Conservation (phyloP, 1,140 invertebrate genomes). For the Subanguina moxae region DNA sequence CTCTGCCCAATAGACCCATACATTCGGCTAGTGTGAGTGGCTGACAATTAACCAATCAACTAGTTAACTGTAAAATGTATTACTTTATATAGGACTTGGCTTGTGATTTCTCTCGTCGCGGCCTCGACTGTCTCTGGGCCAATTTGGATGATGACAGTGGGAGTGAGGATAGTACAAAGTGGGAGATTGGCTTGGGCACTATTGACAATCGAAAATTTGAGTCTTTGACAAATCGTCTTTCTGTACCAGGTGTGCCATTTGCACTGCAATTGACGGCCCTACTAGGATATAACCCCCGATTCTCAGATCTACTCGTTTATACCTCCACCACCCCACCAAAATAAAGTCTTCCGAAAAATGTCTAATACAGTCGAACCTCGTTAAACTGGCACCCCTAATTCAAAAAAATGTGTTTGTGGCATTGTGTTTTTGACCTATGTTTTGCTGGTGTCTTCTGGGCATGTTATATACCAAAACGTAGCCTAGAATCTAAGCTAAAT, state of each 20-base stretch:
- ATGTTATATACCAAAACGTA: too few relatives aligned
- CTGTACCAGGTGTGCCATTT: constrained; percentile 10
- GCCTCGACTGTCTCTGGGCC: constrained; percentile 47
- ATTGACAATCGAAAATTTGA: constrained; percentile 49
- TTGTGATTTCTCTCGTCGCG: constrained; percentile 52
- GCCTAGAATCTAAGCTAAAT: too few relatives aligned
- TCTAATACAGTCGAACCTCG: too few relatives aligned
- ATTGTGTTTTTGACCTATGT: too few relatives aligned
- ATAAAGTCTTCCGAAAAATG: too few relatives aligned
- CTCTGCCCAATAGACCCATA: constrained; percentile 41
- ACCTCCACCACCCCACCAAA: background rate
- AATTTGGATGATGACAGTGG: constrained; percentile 41
- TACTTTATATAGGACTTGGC: constrained; percentile 43
- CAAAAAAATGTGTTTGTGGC: too few relatives aligned
- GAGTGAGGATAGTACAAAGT: constrained; percentile 30
- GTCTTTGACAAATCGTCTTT: constrained; percentile 41
- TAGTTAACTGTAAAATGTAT: too few relatives aligned
- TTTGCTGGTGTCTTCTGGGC: too few relatives aligned
- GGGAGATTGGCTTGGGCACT: constrained; percentile 54
- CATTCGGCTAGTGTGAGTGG: constrained; percentile 44
- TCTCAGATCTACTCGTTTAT: constrained; percentile 32
- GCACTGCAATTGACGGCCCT: constrained; percentile 1
- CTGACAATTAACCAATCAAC: constrained; percentile 7
- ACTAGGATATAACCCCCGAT: too few relatives aligned
- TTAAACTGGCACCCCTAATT: too few relatives aligned